Base-by-base conservation (phyloP, 2,113 vertebrate species). In the Callocephalon fimbriatum region DNA sequence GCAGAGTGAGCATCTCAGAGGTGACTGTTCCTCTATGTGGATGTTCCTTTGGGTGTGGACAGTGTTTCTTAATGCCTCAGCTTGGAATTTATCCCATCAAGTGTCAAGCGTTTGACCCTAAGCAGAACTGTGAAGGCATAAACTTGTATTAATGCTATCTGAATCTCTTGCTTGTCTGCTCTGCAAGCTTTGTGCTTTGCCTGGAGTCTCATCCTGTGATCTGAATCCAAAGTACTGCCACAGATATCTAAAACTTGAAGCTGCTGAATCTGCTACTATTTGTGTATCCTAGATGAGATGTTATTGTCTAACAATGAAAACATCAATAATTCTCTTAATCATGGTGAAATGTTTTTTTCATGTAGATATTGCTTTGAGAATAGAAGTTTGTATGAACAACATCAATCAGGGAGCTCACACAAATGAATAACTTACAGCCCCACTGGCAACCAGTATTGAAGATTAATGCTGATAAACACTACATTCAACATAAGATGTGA, bases 241-340 rank as follows among this genome's bases (percentile, higher is more conserved):
- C 59, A 59, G 71, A 65, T 48, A 61, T 5, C 61, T 86, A 35
- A 84, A 88, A 65, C 21, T 40, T 72, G 16, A 61, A 91, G 66
- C 66, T 73, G 38, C 44, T 37, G 51, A 40, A 65, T 74, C 51
- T 78, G 54, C 35, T 86, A 0, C 59, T 71, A 2, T 40, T 88
- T 80, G 51, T 68, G 56, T 89, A 72, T 72, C 59, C 54, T 77
- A 78, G 67, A 63, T 0, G 4, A 86, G 68, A 84, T 53, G 68
- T 65, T 93, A 68, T 61, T 67, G 18, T 59, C 81, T 80, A 78
- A 81, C 67, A 88, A 38, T 15, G 63, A 93, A 92, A 89, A 74
- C 79, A 95, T 96, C 95, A 95, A 95, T 92, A 93, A 96, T 91
- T 95, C 91, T 81, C 92, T 91, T 97, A 89, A 95, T 94, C 94